Evolutionary conservation across 2,888 invertebrate genomes (phyloP).

Genomic region (Gymnocheta viridis): DNA sequence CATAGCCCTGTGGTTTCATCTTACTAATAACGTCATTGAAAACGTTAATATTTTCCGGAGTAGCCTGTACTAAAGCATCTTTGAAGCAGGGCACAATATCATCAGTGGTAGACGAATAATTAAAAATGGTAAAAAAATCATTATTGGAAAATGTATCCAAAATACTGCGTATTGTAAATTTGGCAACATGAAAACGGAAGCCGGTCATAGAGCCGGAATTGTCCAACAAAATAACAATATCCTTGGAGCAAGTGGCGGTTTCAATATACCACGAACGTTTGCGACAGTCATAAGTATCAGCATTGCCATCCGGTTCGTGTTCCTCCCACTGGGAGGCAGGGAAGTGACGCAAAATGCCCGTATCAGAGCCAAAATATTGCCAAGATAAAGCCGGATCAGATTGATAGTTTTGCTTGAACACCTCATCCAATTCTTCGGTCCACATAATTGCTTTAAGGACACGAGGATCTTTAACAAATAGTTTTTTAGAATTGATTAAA

Average conservation of each 20-base stretch:
- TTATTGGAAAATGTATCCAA: slow-evolving; percentile 98
- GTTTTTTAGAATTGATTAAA: neutral
- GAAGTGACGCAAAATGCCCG: slow-evolving; percentile 95
- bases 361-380: slow-evolving; percentile 98
- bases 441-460: slow-evolving; percentile 92
- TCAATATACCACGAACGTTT: slow-evolving; percentile 98
- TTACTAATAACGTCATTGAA: slow-evolving; percentile 87
- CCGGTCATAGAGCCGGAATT: slow-evolving; percentile 98
- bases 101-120: slow-evolving; percentile 88
- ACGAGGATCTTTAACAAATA: slow-evolving; percentile 81
- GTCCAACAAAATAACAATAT: slow-evolving; percentile 97
- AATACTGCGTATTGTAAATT: slow-evolving; percentile 93
- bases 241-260: slow-evolving; percentile 98
- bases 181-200: slow-evolving; percentile 88
- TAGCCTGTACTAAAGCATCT: slow-evolving; percentile 92
- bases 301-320: slow-evolving; percentile 80
- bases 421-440: slow-evolving; percentile 92
- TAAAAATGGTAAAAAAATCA: slow-evolving; percentile 97
- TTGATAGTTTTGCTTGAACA: slow-evolving; percentile 92
- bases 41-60: slow-evolving; percentile 90
- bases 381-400: slow-evolving; percentile 95
- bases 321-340: slow-evolving; percentile 90
- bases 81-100: slow-evolving; percentile 93
- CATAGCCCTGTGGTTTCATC: slow-evolving; percentile 88
- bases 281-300: slow-evolving; percentile 95